Conservation (phyloP, 2,113 vertebrate species). For the Zosterops pallidus region DNA sequence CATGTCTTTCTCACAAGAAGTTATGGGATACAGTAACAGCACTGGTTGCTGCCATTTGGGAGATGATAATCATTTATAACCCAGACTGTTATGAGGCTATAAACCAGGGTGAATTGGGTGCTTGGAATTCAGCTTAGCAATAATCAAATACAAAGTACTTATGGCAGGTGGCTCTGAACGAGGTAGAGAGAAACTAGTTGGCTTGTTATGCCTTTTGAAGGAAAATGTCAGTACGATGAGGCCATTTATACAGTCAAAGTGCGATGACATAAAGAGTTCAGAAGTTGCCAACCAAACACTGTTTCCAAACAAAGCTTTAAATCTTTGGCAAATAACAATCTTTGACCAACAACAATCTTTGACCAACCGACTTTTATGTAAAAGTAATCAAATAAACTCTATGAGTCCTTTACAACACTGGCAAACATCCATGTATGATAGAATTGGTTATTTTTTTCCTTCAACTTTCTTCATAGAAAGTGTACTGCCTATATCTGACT, state of each 20-base stretch:
- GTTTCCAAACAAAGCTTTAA: neutral
- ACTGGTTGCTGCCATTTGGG: slow-evolving; percentile 1
- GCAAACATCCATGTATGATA: neutral
- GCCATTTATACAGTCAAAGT: neutral
- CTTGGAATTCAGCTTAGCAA: slow-evolving; percentile 15
- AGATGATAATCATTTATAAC: slow-evolving; percentile 36
- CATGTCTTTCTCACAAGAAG: neutral
- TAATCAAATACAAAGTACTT: slow-evolving; percentile 19
- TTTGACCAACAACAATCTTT: neutral
- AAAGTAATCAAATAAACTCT: neutral
- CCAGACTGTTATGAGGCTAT: slow-evolving; percentile 4
- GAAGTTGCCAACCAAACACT: neutral
- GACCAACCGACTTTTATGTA: neutral
- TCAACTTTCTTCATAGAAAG: neutral
- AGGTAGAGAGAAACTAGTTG: neutral
- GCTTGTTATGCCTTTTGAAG: neutral
- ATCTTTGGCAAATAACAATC: neutral
- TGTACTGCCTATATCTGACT: neutral
- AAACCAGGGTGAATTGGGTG: slow-evolving; percentile 5
- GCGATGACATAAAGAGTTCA: neutral
- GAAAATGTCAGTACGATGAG: neutral
- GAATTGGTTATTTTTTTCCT: neutral
- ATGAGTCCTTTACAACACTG: neutral
- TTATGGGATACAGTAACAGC: neutral
- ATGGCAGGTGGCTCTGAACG: neutral